These are phyloP conservation scores for Phalangium opilio DNA, from an alignment of 2,888 invertebrate genomes.

Conservation along the genomic window DNA sequence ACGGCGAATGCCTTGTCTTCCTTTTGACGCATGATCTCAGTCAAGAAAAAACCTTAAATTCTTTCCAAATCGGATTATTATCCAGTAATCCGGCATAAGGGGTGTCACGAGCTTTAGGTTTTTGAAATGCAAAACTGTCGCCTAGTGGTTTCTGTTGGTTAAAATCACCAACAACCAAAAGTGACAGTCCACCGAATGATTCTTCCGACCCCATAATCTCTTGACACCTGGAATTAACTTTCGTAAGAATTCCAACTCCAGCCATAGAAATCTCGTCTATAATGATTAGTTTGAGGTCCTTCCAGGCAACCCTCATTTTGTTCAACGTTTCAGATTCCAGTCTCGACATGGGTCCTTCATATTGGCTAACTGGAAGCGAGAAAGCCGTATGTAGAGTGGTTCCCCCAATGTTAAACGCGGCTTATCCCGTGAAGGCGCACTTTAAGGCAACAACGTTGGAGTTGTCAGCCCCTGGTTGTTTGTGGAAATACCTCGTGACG, in stretches of 20 bases:
- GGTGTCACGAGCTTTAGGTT: not conserved
- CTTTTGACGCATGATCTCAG: slow-evolving; percentile 17
- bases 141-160: slow-evolving; percentile 13
- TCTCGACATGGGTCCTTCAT: too few species aligned
- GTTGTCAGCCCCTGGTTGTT: not conserved
- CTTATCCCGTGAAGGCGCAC: slow-evolving; percentile 22
- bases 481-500: slow-evolving; percentile 7
- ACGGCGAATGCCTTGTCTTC: slow-evolving; percentile 13
- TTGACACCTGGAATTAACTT: slow-evolving; percentile 23
- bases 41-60: slow-evolving; percentile 8
- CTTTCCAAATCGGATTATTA: not conserved
- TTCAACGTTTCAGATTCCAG: too few species aligned
- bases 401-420: slow-evolving; percentile 23
- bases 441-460: slow-evolving; percentile 7
- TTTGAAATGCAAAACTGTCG: slow-evolving; percentile 4
- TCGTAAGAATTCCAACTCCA: slow-evolving; percentile 20
- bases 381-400: slow-evolving; percentile 23
- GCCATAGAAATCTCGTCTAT: slow-evolving; percentile 18
- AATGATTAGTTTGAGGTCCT: slow-evolving; percentile 18
- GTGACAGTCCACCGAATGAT: slow-evolving; percentile 26
- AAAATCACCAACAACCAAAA: too few species aligned
- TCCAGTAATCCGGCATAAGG: not conserved
- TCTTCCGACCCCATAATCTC: slow-evolving; percentile 24
- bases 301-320: not conserved
- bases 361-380: slow-evolving; percentile 8